phyloP scores from a whole-genome alignment of 2,113 vertebrate genomes.

The Nyctereutes procyonoides region DNA sequence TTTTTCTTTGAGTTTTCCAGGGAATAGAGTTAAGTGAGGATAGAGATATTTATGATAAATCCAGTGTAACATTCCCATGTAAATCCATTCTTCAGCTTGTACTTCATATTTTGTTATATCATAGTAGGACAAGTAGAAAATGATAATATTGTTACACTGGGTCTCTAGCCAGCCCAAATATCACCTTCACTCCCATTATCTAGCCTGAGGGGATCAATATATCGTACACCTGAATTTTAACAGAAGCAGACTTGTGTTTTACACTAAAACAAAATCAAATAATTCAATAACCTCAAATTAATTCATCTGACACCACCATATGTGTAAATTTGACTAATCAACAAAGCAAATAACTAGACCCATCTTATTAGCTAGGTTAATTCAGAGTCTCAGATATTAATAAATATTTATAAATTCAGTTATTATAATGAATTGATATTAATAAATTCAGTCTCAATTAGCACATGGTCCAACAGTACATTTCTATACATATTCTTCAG shows the following conservation, averaged over 20 bases:
- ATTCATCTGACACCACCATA: background rate
- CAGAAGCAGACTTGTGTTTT: background rate
- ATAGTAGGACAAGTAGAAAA: background rate
- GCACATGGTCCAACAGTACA: background rate
- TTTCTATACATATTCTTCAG: background rate
- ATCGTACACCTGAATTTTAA: background rate
- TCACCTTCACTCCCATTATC: background rate
- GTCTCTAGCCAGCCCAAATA: background rate
- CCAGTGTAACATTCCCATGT: background rate
- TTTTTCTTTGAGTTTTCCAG: background rate
- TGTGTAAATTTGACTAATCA: background rate
- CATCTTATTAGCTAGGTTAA: background rate
- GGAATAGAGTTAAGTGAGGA: background rate
- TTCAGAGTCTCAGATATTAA: background rate
- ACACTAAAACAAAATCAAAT: background rate
- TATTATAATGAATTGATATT: background rate
- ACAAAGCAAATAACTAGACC: background rate
- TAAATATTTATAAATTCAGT: background rate
- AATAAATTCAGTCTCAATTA: background rate
- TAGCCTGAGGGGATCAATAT: background rate
- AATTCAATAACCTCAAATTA: background rate
- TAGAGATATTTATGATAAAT: background rate
- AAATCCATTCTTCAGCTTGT: background rate
- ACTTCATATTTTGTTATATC: background rate
- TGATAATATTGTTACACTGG: background rate